These are phyloP conservation scores for Callimorpha dominula DNA, from an alignment of 2,888 invertebrate species.

Conservation along the genomic window DNA sequence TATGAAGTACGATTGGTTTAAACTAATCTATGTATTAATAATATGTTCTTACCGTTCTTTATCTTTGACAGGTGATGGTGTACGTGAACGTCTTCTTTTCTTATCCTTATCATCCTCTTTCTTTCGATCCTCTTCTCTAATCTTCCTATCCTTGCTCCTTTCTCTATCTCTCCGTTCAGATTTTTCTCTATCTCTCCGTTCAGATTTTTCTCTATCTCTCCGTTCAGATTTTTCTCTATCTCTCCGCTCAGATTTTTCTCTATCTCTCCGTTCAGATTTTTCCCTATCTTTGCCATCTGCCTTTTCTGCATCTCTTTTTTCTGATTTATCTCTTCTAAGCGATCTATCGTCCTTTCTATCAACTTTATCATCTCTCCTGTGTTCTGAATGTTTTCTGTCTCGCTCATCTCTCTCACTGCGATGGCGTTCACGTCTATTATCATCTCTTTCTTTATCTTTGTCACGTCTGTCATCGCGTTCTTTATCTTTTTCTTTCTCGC, in stretches of 20 bases:
- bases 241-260: conserved; percentile 39
- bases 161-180: conserved; percentile 36
- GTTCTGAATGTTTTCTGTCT: conserved; percentile 35
- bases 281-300: conserved; percentile 40
- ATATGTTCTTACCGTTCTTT: conserved; percentile 48
- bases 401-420: conserved; percentile 40
- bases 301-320: conserved; percentile 36
- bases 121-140: conserved; percentile 39
- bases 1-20: neutral
- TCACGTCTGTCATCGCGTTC: conserved; percentile 40
- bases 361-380: conserved; percentile 23
- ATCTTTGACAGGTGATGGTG: conserved; percentile 63
- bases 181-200: conserved; percentile 29
- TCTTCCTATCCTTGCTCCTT: conserved; percentile 37
- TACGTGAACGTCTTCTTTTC: conserved; percentile 63
- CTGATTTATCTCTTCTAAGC: conserved; percentile 30
- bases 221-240: conserved; percentile 31
- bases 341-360: conserved; percentile 25
- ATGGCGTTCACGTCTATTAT: conserved; percentile 26
- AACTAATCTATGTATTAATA: neutral
- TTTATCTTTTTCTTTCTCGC: conserved; percentile 44
- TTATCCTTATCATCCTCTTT: conserved; percentile 49
- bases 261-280: conserved; percentile 35
- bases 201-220: conserved; percentile 33
- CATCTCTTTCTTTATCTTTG: conserved; percentile 37